A percentile compares a stretch with the other conserved stretches of the same genome.
These are phyloP conservation scores for Drosophila virilis DNA, from an alignment of 1,140 invertebrate genomes.

Conservation along the genomic window DNA sequence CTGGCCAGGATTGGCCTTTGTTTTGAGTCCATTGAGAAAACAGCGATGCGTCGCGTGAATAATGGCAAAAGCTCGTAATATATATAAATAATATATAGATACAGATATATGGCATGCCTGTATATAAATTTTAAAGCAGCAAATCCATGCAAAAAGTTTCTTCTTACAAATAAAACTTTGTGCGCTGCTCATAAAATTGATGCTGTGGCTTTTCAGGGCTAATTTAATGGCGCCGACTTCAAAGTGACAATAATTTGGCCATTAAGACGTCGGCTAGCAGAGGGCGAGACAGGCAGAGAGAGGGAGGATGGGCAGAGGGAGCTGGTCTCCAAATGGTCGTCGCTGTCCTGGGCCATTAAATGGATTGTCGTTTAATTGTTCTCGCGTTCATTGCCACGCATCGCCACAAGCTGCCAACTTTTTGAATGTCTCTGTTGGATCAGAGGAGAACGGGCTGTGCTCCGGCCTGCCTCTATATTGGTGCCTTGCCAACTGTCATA, in stretches of 20 bases:
- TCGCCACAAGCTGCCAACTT: constrained; percentile 43
- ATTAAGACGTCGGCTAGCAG: constrained; percentile 55
- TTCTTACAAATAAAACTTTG: constrained; percentile 2
- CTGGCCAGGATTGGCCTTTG: constrained; percentile 39
- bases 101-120: not conserved
- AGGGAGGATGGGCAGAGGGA: too few relatives aligned
- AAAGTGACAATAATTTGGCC: constrained; percentile 81
- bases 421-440: constrained; percentile 50
- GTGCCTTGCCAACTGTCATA: constrained; percentile 78
- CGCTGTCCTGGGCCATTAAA: constrained; percentile 68
- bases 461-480: constrained; percentile 38
- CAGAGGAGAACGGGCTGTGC: constrained; percentile 25
- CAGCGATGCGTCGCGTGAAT: constrained; percentile 32
- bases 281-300: too few relatives aligned
- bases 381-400: constrained; percentile 46
- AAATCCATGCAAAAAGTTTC: not conserved
- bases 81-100: not conserved
- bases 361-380: constrained; percentile 79
- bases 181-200: constrained; percentile 18
- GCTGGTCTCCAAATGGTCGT: constrained; percentile 11
- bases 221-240: constrained; percentile 77
- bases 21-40: constrained; percentile 39
- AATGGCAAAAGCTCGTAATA: constrained; percentile 32
- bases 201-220: constrained; percentile 21
- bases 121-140: not conserved